Evolutionary conservation across 53 echinoderm and acorn worm genomes (phyloP).

Genomic region (Crossaster papposus): DNA sequence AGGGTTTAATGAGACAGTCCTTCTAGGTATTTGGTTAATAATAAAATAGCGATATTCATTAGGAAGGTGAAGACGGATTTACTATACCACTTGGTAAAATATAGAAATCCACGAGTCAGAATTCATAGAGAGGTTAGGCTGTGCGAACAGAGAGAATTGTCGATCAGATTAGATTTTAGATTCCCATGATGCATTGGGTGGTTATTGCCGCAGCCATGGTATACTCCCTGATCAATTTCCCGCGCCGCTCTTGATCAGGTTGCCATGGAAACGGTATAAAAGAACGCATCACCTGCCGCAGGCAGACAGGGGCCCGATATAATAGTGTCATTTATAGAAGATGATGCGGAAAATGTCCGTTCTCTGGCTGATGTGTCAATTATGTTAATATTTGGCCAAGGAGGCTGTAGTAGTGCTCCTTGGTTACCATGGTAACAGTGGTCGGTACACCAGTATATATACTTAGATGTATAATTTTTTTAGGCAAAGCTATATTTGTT

Average conservation of each 20-base stretch:
- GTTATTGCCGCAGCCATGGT: background rate
- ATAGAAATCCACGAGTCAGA: background rate
- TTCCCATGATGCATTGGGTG: background rate
- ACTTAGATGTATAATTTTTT: background rate
- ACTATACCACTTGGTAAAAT: background rate
- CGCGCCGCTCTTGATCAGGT: background rate
- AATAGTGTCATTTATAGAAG: background rate
- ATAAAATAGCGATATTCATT: background rate
- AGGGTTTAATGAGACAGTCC: background rate
- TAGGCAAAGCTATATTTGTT: background rate
- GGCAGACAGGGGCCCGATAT: background rate
- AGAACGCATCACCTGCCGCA: background rate
- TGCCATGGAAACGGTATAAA: background rate
- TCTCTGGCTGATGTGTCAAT: background rate
- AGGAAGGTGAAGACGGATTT: background rate
- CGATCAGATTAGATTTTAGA: too few species aligned
- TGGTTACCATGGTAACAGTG: slow-evolving; percentile 19
- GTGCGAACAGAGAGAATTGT: background rate
- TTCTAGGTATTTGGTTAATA: background rate
- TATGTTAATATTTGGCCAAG: slow-evolving; percentile 17
- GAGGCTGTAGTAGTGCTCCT: background rate
- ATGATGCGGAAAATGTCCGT: background rate
- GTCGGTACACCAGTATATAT: background rate
- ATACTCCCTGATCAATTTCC: background rate
- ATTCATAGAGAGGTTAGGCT: background rate